These are phyloP conservation scores for Geotrypetes seraphini DNA, from an alignment of 2,797 vertebrate genomes.

Conservation along the genomic window DNA sequence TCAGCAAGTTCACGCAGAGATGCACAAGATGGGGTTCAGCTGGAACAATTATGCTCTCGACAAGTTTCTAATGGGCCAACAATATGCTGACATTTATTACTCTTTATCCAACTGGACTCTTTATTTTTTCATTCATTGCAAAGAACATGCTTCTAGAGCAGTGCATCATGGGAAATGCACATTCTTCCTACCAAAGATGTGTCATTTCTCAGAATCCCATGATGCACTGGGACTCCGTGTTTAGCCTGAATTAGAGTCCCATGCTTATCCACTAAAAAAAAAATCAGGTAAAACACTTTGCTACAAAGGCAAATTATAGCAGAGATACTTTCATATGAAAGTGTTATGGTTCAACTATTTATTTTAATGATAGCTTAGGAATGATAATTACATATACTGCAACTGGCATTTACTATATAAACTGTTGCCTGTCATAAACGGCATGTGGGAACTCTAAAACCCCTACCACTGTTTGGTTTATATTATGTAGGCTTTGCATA, in stretches of 20 bases:
- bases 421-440: constrained; percentile 33
- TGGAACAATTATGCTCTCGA: constrained; percentile 46
- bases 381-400: constrained; percentile 33
- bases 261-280: constrained; percentile 42
- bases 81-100: constrained; percentile 50
- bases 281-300: constrained; percentile 47
- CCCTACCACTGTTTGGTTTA: constrained; percentile 31
- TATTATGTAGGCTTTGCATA: constrained; percentile 26
- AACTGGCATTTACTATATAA: constrained; percentile 31
- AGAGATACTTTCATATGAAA: constrained; percentile 48
- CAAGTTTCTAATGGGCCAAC: constrained; percentile 43
- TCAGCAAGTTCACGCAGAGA: constrained; percentile 57
- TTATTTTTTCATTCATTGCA: constrained; percentile 42
- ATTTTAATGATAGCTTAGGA: constrained; percentile 38
- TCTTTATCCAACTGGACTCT: constrained; percentile 44
- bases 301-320: constrained; percentile 46
- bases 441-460: constrained; percentile 32
- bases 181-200: constrained; percentile 33
- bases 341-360: constrained; percentile 35
- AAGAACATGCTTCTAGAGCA: constrained; percentile 26
- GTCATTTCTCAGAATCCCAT: constrained; percentile 38
- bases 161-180: constrained; percentile 38
- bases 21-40: constrained; percentile 52
- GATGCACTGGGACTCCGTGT: constrained; percentile 39
- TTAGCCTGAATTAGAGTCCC: constrained; percentile 34